Base-by-base conservation (phyloP, 2,888 invertebrate species). In the Eumerus sabulonum region DNA sequence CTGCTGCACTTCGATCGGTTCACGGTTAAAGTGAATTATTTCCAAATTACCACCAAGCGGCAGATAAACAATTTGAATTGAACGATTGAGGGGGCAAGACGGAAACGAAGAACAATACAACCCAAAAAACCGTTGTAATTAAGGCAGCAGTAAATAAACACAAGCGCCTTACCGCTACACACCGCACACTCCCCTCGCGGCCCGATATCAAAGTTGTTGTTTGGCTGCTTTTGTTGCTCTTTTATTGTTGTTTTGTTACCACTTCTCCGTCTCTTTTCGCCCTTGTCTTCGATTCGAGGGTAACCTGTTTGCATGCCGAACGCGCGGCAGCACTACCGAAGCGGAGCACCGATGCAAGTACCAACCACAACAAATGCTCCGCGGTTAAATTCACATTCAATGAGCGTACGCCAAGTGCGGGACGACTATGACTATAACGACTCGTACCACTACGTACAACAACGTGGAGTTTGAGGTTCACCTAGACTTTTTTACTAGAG, bases 321-420 rank as follows among this genome's bases (percentile, higher is more conserved):
- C n/a, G 27, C 27, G 27, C 27, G 27, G 27, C 27, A 4, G 7
- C 66, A 71, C 44, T 53, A 54, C 9, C 45, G n/a, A 27, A 51
- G 45, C 45, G 14, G 19, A 40, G 11, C 40, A 9, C 7, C 38
- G 16, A 12, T 18, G 45, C 19, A 56, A 17, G 16, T 19, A 36
- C 51, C 50, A 59, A 36, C 59, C 19, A 42, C 56, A 71, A 66
- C 57, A 64, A 66, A 62, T 50, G 44, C 48, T 77, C 72, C 66
- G 72, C 67, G 76, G 76, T 77, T 77, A 72, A 72, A 67, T 72
- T 72, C 51, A 67, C 67, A 67, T 67, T 72, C 62, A 77, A 57
- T 47, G 62, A 47, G 38, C 50, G 45, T 54, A 12, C 54, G 40
- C 40, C 27, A 16, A 48, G 48, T 42, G 53, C 44, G 38, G 40